Percentiles rank a stretch among this genome's conserved stretches.
These are phyloP conservation scores for Drosophila neotestacea DNA, from an alignment of 2,888 invertebrate species.

Conservation along the genomic window DNA sequence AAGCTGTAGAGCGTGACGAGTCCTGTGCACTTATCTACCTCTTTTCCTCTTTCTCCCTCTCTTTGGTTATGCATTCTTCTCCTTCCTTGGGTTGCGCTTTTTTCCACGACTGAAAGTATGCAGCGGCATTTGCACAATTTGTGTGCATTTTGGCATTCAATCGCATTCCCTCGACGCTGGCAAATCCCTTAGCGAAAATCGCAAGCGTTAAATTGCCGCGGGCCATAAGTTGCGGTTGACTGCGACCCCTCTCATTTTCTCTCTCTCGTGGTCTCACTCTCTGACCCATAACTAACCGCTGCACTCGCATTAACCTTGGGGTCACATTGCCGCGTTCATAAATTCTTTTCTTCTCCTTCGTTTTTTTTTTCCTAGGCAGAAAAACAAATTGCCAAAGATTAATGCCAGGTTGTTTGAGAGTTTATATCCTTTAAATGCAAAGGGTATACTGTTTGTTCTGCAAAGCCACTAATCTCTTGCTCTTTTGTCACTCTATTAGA, in stretches of 20 bases:
- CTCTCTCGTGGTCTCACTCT: not conserved
- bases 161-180: conserved; percentile 54
- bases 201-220: conserved; percentile 76
- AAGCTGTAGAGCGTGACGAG: conserved; percentile 44
- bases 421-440: conserved; percentile 10
- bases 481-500: not conserved
- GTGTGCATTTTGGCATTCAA: conserved; percentile 77
- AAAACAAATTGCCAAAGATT: conserved; percentile 73
- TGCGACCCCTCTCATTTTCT: conserved; percentile 30
- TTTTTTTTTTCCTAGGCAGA: conserved; percentile 30
- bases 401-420: conserved; percentile 48
- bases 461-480: no score
- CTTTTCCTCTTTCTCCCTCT: not conserved
- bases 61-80: not conserved
- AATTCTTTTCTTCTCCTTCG: conserved; percentile 1
- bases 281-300: conserved; percentile 18
- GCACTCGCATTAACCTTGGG: conserved; percentile 67
- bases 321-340: conserved; percentile 44
- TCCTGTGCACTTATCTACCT: not conserved
- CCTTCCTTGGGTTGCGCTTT: conserved; percentile 51
- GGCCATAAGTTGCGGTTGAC: conserved; percentile 63
- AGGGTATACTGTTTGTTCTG: not conserved
- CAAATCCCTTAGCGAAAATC: conserved; percentile 72
- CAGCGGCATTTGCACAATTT: conserved; percentile 64
- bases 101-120: conserved; percentile 52